Evolutionary conservation across 2,113 vertebrate genomes (phyloP).

Genomic region (Cyanistes caeruleus): DNA sequence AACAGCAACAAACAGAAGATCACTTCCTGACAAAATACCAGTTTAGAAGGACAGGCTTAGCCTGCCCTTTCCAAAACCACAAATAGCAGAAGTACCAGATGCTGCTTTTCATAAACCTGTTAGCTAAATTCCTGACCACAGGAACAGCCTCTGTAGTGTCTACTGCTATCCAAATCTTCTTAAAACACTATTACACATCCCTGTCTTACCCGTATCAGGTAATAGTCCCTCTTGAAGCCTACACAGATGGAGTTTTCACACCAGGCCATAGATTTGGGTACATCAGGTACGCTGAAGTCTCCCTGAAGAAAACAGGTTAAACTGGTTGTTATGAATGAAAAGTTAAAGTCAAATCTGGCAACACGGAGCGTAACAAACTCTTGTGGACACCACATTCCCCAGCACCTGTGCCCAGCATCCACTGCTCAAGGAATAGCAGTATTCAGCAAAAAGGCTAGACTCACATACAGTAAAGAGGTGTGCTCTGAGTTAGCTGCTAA

Average conservation of each 20-base stretch:
- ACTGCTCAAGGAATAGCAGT: background rate
- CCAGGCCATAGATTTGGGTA: slow-evolving; percentile 99
- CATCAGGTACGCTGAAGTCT: slow-evolving; percentile 91
- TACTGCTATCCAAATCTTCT: background rate
- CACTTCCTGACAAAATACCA: background rate
- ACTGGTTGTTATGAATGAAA: background rate
- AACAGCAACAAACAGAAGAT: background rate
- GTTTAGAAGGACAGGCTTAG: background rate
- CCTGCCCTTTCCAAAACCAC: background rate
- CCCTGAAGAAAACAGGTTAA: slow-evolving; percentile 76
- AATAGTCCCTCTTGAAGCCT: slow-evolving; percentile 98
- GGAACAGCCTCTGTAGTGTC: background rate
- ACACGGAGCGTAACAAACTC: background rate
- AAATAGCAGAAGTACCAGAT: background rate
- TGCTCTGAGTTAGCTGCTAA: background rate
- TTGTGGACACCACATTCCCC: rapidly evolving
- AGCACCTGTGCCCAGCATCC: background rate
- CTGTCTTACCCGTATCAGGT: slow-evolving; percentile 88
- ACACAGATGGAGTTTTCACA: slow-evolving; percentile 98
- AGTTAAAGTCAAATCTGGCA: background rate
- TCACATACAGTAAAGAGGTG: background rate
- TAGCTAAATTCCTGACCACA: background rate
- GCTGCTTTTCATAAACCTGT: background rate
- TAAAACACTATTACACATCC: background rate
- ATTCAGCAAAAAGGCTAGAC: background rate